These are phyloP conservation scores for Crocallis elinguaria DNA, from an alignment of 2,888 invertebrate species.

Conservation along the genomic window DNA sequence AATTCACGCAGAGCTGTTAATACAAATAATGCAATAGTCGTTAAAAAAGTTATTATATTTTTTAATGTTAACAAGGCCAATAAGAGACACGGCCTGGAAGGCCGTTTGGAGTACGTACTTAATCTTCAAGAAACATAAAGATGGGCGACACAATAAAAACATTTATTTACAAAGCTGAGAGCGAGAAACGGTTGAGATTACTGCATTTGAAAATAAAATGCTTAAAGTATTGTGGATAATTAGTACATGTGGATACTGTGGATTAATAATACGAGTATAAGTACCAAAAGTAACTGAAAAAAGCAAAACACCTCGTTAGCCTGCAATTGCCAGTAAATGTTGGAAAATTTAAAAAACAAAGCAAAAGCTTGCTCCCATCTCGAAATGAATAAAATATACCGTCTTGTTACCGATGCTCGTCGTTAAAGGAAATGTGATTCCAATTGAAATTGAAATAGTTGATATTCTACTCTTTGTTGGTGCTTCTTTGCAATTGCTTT, in stretches of 20 bases:
- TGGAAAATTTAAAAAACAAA: neutral
- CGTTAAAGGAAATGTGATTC: slow-evolving; percentile 16
- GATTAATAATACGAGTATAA: no score
- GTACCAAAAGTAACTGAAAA: neutral
- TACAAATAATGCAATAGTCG: slow-evolving; percentile 12
- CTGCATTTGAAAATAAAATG: neutral
- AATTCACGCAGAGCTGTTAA: neutral
- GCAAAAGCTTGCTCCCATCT: neutral
- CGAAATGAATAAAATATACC: slow-evolving; percentile 17
- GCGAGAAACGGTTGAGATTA: neutral
- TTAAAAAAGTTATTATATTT: slow-evolving; percentile 6
- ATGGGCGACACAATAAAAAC: slow-evolving; percentile 3
- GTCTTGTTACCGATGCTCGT: slow-evolving; percentile 6
- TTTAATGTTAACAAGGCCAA: slow-evolving; percentile 2
- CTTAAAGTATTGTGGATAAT: no score
- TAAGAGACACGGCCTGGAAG: neutral
- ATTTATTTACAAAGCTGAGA: neutral
- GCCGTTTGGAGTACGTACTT: neutral
- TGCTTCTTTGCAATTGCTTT: slow-evolving; percentile 24
- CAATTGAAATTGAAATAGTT: slow-evolving; percentile 25
- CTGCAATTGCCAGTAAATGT: neutral
- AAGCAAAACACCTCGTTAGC: neutral
- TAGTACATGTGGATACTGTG: no score
- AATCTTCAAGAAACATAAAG: neutral
- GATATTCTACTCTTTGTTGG: slow-evolving; percentile 38